Evolutionary conservation across 1,140 invertebrate genomes (phyloP).

Genomic region (Diuraphis noxia): DNA sequence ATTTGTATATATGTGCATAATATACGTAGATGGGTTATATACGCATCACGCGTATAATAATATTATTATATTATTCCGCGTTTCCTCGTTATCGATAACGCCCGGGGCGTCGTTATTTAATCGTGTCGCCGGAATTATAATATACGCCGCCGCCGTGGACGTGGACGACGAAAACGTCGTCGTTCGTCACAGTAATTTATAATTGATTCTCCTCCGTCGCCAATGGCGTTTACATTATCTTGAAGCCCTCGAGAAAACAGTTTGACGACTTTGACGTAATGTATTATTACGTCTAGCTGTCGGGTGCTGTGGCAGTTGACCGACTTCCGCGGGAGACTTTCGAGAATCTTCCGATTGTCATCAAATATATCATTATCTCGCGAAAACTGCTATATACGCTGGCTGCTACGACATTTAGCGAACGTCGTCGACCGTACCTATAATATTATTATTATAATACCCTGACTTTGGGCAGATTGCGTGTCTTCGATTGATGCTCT

Average conservation of each 20-base stretch:
- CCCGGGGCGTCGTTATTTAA: constrained; percentile 26
- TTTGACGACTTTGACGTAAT: background rate
- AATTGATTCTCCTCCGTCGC: background rate
- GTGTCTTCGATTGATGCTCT: background rate
- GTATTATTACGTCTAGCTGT: background rate
- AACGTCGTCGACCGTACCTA: background rate
- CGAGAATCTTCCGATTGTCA: background rate
- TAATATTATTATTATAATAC: background rate
- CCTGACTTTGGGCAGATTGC: background rate
- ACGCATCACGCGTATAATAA: background rate
- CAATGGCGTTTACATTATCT: background rate
- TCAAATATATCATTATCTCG: background rate
- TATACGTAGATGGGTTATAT: background rate
- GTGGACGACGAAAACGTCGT: background rate
- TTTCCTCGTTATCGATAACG: constrained; percentile 34
- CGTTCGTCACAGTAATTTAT: background rate
- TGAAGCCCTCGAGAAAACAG: background rate
- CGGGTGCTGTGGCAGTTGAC: background rate
- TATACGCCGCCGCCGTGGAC: background rate
- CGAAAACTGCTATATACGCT: background rate
- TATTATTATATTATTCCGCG: constrained; percentile 12
- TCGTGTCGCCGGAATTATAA: background rate
- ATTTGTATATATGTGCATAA: background rate
- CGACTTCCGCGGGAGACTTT: background rate
- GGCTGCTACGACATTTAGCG: background rate